Evolutionary conservation across 2,888 invertebrate species (phyloP).

Genomic region (Drosophila bunnanda): DNA sequence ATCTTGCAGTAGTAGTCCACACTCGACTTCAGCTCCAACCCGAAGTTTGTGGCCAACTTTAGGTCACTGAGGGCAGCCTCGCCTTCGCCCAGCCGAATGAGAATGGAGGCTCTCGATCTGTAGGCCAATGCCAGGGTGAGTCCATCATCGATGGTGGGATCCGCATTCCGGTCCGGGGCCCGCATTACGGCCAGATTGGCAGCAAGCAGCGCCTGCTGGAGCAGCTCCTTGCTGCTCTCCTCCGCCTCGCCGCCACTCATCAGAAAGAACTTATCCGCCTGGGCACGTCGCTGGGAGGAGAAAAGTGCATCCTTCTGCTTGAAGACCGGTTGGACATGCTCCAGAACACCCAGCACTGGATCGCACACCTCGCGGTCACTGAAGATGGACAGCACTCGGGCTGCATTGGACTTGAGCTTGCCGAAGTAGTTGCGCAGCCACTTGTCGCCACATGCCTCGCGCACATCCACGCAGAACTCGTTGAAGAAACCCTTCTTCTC

Average conservation of each 20-base stretch:
- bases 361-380: conserved; percentile 85
- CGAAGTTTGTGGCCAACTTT: conserved; percentile 88
- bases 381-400: conserved; percentile 86
- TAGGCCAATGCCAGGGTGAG: conserved; percentile 88
- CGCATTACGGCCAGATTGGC: conserved; percentile 91
- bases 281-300: conserved; percentile 87
- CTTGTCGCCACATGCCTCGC: conserved; percentile 83
- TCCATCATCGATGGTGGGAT: conserved; percentile 87
- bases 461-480: conserved; percentile 87
- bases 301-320: conserved; percentile 88
- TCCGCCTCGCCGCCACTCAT: conserved; percentile 84
- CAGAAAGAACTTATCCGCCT: conserved; percentile 87
- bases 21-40: conserved; percentile 87
- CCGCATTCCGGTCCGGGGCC: conserved; percentile 87
- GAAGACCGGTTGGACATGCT: conserved; percentile 88
- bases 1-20: conserved; percentile 89
- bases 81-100: conserved; percentile 87
- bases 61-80: conserved; percentile 88
- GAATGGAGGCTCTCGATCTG: conserved; percentile 88
- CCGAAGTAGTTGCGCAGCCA: conserved; percentile 88
- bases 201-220: conserved; percentile 87
- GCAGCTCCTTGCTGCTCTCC: conserved; percentile 57
- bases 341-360: conserved; percentile 86
- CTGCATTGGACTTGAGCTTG: conserved; percentile 86
- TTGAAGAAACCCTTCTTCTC: conserved; percentile 91